Evolutionary conservation across 1,140 invertebrate genomes (phyloP), one percentile per base, ranked within the genome.

Genomic region (Calliphora vicina): DNA sequence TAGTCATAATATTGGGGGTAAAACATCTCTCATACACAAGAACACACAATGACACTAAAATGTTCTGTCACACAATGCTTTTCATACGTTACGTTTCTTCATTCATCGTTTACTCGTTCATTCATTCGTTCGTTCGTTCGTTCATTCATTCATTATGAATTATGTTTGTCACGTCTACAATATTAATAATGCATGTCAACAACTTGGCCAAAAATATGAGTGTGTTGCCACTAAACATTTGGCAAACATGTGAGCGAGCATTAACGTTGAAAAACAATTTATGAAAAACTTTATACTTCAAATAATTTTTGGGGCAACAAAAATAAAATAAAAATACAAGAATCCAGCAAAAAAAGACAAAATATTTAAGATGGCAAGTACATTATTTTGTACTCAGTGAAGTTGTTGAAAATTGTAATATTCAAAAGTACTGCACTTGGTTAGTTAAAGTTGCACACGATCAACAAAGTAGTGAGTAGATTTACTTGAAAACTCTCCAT

Each of bases 91-190:
- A 73, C 26, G 67, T 82, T 35, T 35, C 29, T 73, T 82, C 57
- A 43, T 74, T 50, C 27, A 43, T 13, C 23, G 45, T 73, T 73
- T 50, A 67, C 43, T 73, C 57, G 42, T 43, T 73, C 71, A 73
- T 73, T 72, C 71, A 82, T 72, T 74, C 67, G 27, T 71, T 82
- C 27, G 13, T 81, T 76, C n/a, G n/a, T 43, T 73, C 71, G 71
- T 73, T 72, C 71, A 82, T 72, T 74, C 67, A 50, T 71, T 82
- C 27, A 23, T 81, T 76, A 43, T 43, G 20, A 67, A 67, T 23
- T 67, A 67, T 67, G 61, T 67, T 67, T 67, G 61, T 67, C 61
- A 67, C 61, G 61, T 67, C n/a, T 20, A 67, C n/a, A 67, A 23
- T 67, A 67, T 67, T 67, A 67, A 67, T 67, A 67, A 67, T 67